These are phyloP conservation scores for Philereme vetulata DNA, from an alignment of 2,888 invertebrate species.

Conservation along the genomic window DNA sequence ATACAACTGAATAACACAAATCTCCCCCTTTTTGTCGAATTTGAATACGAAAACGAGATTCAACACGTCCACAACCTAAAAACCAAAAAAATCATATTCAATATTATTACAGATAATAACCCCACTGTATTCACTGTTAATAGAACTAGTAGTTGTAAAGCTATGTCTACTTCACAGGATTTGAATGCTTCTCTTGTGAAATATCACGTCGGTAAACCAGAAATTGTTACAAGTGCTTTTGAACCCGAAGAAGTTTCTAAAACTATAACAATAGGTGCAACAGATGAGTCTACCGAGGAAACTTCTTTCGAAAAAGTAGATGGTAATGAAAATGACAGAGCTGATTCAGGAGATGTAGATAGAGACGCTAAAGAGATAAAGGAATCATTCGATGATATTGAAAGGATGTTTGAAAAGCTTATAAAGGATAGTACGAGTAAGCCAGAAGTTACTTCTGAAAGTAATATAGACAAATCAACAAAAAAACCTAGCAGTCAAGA, in stretches of 20 bases:
- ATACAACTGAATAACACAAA: too few species aligned
- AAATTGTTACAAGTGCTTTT: conserved; percentile 8
- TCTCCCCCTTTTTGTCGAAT: too few species aligned
- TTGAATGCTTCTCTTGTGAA: conserved; percentile 7
- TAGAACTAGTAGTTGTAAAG: background rate
- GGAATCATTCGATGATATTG: conserved; percentile 21
- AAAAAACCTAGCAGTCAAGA: background rate
- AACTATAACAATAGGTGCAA: background rate
- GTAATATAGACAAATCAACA: background rate
- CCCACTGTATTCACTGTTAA: background rate
- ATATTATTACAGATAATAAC: too few species aligned
- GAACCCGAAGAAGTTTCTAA: conserved; percentile 7
- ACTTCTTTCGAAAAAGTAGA: background rate
- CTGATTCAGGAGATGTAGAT: conserved; percentile 3
- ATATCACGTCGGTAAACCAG: conserved; percentile 24
- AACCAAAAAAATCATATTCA: too few species aligned
- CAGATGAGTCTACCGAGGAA: background rate
- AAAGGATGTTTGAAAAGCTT: conserved; percentile 22
- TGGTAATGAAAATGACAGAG: background rate
- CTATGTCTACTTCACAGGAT: conserved; percentile 11
- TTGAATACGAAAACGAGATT: too few species aligned
- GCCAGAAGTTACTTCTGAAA: conserved; percentile 1
- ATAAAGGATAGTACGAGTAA: conserved; percentile 9
- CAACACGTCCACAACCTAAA: too few species aligned
- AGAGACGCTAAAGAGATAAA: conserved; percentile 11